Evolutionary conservation across 2,888 invertebrate species (phyloP), one percentile per base, ranked within the genome.

Genomic region (Oligia strigilis): DNA sequence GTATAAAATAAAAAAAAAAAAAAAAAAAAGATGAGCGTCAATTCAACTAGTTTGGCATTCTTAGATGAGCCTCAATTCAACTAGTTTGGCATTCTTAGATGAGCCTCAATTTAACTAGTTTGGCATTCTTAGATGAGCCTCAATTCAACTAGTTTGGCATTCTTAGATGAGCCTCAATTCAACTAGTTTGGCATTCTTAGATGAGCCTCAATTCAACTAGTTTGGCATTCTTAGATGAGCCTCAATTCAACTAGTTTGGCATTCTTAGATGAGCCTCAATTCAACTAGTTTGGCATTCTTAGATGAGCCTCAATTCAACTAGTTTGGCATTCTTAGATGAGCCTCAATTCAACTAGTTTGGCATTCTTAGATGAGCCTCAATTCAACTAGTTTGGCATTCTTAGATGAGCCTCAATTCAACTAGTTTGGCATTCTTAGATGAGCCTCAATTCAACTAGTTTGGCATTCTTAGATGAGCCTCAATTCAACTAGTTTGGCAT

Each of bases 241-340:
- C 9, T 5, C 13, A 5, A 23, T 23, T 58, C 29, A 74, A 58
- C 60, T 29, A 80, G 46, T 78, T 80, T n/a, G 43, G 14, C 36
- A 29, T 29, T 29, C 29, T 29, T 29, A 29, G 29, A 29, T 29
- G 29, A 29, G 4, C 11, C 9, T 5, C 13, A 5, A 23, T 23
- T 58, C 29, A 74, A 58, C 60, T 29, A 80, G 46, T 78, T 80
- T n/a, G 43, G 14, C 36, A 29, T 29, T 29, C 29, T 29, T 29
- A 29, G 29, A 29, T 29, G 29, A 29, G 4, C 11, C 9, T 5
- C 13, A 5, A 23, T 23, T 58, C 29, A 74, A 58, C 60, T 29
- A 80, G 46, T 78, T 80, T n/a, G 43, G 14, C 36, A 46, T 66
- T 78, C 1, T 9, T 43, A 43, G 52, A 43, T n/a, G 19, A 19